These are phyloP conservation scores for Linnaemya vulpina DNA, from an alignment of 2,888 invertebrate genomes.

Conservation along the genomic window DNA sequence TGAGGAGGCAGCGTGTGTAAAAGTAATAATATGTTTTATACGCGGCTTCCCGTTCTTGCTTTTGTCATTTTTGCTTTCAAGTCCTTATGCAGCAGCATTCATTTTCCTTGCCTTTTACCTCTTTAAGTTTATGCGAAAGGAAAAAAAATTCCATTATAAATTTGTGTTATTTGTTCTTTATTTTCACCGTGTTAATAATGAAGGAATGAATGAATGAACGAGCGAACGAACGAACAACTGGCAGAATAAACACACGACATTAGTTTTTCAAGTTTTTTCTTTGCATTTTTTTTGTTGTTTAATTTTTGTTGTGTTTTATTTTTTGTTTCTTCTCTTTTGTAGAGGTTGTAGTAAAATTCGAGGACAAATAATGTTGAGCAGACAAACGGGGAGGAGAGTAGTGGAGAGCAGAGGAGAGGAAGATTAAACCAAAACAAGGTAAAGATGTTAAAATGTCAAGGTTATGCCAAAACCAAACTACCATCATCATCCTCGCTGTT, in stretches of 20 bases:
- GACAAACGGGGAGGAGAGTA: conserved; percentile 35
- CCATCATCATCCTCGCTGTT: conserved; percentile 43
- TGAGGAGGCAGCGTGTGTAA: neutral
- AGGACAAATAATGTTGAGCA: conserved; percentile 28
- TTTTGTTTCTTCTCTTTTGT: neutral
- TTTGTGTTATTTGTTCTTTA: conserved; percentile 57
- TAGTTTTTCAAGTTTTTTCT: conserved; percentile 38
- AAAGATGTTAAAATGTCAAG: conserved; percentile 68
- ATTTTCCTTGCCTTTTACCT: neutral
- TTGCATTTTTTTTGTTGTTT: conserved; percentile 9
- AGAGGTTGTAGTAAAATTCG: conserved; percentile 43
- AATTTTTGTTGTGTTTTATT: neutral
- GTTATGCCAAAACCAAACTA: conserved; percentile 46
- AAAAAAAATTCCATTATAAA: conserved; percentile 3
- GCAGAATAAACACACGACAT: conserved; percentile 57
- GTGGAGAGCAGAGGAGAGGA: neutral
- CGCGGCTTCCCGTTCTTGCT: conserved; percentile 21
- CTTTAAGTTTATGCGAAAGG: neutral
- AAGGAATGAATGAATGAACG: conserved; percentile 32
- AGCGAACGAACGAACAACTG: conserved; percentile 17
- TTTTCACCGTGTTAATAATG: conserved; percentile 57
- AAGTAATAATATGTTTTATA: conserved; percentile 35
- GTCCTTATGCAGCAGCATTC: neutral
- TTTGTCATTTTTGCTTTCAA: conserved; percentile 15
- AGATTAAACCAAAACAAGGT: conserved; percentile 60